Percentiles rank a stretch among this genome's conserved stretches.
These are phyloP conservation scores for Drosophila neocordata DNA, from an alignment of 1,140 invertebrate genomes.

Conservation along the genomic window DNA sequence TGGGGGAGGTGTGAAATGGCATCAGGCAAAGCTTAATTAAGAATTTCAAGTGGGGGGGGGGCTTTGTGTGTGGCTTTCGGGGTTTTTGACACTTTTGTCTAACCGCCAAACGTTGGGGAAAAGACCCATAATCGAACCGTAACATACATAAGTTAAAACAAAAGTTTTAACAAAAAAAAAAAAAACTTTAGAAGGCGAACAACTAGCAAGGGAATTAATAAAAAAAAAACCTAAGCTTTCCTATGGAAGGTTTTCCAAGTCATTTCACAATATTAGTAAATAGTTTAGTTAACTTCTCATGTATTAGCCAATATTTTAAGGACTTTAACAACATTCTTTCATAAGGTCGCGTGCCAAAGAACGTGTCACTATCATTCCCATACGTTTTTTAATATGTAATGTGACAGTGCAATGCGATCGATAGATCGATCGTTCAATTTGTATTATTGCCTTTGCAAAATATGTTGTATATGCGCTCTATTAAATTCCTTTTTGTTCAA, in stretches of 20 bases:
- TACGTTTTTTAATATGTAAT: not conserved
- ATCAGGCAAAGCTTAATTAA: constrained; percentile 60
- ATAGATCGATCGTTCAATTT: constrained; percentile 42
- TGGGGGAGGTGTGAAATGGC: constrained; percentile 13
- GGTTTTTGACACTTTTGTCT: constrained; percentile 7
- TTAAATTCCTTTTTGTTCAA: constrained; percentile 57
- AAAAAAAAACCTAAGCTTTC: no score
- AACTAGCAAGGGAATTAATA: no score
- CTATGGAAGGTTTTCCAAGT: no score
- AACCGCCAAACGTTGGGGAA: constrained; percentile 14
- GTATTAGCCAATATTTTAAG: no score
- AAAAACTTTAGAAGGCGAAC: no score
- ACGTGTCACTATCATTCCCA: constrained; percentile 37
- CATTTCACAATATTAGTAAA: no score
- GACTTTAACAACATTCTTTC: no score
- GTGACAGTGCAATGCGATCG: constrained; percentile 23
- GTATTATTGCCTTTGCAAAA: constrained; percentile 44
- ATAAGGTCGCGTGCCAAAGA: constrained; percentile 54
- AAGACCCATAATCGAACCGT: constrained; percentile 29
- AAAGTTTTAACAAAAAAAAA: constrained; percentile 14
- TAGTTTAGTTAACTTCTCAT: no score
- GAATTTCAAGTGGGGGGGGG: constrained; percentile 36
- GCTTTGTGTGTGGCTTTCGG: constrained; percentile 15
- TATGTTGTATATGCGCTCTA: constrained; percentile 38
- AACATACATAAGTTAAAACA: not conserved